phyloP scores from a whole-genome alignment of 2,113 vertebrate genomes.

The Rhegmatorhina hoffmannsi region DNA sequence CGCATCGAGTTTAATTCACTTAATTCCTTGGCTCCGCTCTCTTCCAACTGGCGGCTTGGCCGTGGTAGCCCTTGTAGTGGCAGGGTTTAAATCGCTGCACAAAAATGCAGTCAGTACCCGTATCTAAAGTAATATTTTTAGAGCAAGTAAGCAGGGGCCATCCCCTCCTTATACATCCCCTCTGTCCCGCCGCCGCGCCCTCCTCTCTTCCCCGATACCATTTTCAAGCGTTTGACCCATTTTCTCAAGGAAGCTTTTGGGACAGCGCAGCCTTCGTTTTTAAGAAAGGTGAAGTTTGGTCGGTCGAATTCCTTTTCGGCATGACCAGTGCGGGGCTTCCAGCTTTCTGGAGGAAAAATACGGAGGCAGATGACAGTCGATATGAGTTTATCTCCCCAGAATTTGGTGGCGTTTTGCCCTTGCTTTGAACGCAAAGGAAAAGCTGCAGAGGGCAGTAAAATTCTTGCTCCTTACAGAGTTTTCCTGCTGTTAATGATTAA shows the following conservation, averaged over 20 bases:
- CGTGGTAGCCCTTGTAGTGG: background rate
- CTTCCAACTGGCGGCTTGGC: conserved; percentile 6
- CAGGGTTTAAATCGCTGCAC: background rate
- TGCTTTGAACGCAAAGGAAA: background rate
- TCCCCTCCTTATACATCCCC: too few species aligned
- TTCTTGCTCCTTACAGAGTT: conserved; percentile 48
- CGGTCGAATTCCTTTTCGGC: background rate
- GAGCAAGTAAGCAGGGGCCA: background rate
- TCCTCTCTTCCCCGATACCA: background rate
- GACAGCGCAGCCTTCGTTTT: background rate
- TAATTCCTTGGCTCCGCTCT: conserved; percentile 38
- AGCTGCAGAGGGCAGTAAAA: conserved; percentile 73
- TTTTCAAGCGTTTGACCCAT: background rate
- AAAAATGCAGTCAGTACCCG: background rate
- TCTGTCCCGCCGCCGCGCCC: background rate
- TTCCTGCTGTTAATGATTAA: background rate
- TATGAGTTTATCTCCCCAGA: background rate
- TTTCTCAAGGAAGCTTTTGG: background rate
- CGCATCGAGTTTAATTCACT: conserved; percentile 47
- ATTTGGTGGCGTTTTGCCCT: conserved; percentile 20
- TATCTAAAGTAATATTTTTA: background rate
- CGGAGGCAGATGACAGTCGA: background rate
- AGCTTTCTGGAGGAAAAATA: background rate
- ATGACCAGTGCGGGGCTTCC: background rate
- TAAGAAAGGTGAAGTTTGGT: background rate